Conservation (phyloP, 2,113 vertebrate genomes). For the Bubo blakistoni region DNA sequence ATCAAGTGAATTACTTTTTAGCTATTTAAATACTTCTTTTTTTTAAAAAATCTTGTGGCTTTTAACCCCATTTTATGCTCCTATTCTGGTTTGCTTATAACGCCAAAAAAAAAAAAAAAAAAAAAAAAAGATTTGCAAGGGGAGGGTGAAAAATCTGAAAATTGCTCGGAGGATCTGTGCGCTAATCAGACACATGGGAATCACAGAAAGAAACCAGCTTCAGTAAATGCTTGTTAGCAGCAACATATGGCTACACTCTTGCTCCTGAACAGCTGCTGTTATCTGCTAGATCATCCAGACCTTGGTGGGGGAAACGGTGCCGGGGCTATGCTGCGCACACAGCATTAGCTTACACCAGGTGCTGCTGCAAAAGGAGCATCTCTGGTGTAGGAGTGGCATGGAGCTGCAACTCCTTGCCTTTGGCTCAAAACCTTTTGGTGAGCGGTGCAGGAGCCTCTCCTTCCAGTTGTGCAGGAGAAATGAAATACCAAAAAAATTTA, state of each 20-base stretch:
- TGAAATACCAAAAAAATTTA: fast-evolving
- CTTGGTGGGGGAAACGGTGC: fast-evolving
- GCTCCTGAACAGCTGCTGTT: slow-evolving; percentile 34
- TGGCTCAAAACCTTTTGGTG: fast-evolving
- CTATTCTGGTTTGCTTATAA: neutral
- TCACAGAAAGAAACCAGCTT: neutral
- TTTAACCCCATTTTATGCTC: neutral
- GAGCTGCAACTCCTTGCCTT: neutral
- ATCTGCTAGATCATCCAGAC: neutral
- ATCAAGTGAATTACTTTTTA: neutral
- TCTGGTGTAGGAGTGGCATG: fast-evolving
- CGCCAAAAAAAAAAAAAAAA: neutral
- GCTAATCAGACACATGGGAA: slow-evolving; percentile 51
- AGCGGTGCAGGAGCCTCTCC: no score
- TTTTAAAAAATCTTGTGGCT: neutral
- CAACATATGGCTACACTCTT: neutral
- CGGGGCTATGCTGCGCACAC: fast-evolving
- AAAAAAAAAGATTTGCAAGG: neutral
- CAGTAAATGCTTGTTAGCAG: slow-evolving; percentile 49
- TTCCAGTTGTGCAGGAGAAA: neutral
- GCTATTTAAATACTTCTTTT: neutral
- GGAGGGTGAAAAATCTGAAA: neutral
- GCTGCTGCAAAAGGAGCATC: neutral
- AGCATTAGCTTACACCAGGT: neutral
- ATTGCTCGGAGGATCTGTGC: neutral